Evolutionary conservation across 2,888 invertebrate species (phyloP).

Genomic region (Protodeltote pygarga): DNA sequence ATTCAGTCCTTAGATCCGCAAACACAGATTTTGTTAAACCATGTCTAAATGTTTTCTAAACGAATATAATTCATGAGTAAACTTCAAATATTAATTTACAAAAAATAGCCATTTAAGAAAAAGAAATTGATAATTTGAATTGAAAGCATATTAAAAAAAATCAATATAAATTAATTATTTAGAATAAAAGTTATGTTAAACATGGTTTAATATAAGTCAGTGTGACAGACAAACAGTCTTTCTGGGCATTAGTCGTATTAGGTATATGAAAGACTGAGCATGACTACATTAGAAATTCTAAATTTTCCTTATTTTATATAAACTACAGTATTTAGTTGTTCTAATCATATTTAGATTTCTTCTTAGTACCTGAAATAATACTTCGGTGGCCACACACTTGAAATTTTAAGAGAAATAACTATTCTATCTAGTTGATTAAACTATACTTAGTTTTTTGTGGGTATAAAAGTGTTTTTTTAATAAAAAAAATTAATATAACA

Average conservation of each 20-base stretch:
- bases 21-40: conserved; percentile 43
- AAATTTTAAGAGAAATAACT: too few relatives aligned
- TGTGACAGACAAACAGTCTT: conserved; percentile 12
- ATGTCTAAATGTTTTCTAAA: too few relatives aligned
- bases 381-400: conserved; percentile 14
- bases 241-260: conserved; percentile 21
- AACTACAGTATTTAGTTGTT: conserved; percentile 18
- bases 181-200: neutral
- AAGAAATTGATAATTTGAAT: neutral
- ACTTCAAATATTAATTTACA: too few relatives aligned
- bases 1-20: conserved; percentile 33
- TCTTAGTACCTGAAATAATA: conserved; percentile 12
- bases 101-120: too few relatives aligned
- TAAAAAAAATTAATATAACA: too few relatives aligned
- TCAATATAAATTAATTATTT: neutral
- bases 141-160: neutral
- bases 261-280: conserved; percentile 37
- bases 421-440: too few relatives aligned
- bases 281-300: conserved; percentile 32
- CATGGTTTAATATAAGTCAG: conserved; percentile 44
- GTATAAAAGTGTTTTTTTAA: too few relatives aligned
- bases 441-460: too few relatives aligned
- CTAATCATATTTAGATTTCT: conserved; percentile 33
- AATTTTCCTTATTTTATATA: conserved; percentile 11
- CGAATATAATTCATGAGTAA: too few relatives aligned